Base-by-base conservation (phyloP, 2,113 vertebrate species). In the Kryptolebias marmoratus region DNA sequence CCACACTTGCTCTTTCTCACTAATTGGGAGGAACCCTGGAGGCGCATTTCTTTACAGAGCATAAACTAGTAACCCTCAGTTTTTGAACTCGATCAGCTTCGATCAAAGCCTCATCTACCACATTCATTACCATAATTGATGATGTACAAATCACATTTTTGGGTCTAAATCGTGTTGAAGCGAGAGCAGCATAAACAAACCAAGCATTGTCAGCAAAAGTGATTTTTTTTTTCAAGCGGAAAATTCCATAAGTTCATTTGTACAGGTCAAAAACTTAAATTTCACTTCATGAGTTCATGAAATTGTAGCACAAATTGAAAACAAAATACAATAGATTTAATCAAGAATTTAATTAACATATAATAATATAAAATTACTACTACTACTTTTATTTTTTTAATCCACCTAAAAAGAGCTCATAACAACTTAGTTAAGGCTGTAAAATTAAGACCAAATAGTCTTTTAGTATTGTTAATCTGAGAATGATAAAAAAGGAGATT, bases 11-110 rank as follows among this genome's bases (percentile, higher is more conserved):
- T 87, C 79, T 91, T 81, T 70, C n/a, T 59, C 31, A 42, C 75
- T 90, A 90, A 91, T 90, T 92, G 77, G 39, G 83, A 85, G 75
- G 64, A 68, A 82, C 64, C 76, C 68, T 53, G 61, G 62, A 79
- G 77, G 77, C 71, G 64, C 67, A 77, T 91, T 83, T 88, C 78
- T 80, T 87, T 72, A 73, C 60, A 58, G 66, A 71, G 77, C 66
- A 58, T 80, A 75, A 77, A 85, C 66, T 15, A 60, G 45, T 60
- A 61, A 22, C 61, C 72, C 56, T 57, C 10, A 55, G 74, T 16
- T 75, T 22, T 78, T 5, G 11, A 76, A 61, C 39, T 27, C 22
- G 22, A 27, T 28, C 39, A 27, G 58, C 60, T 50, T 47, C 1
- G 15, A 82, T 87, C 55, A 65, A 87, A 68, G 73, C 64, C 68